Evolutionary conservation across 2,888 invertebrate species (phyloP).

Genomic region (Dromius quadrimaculatus): DNA sequence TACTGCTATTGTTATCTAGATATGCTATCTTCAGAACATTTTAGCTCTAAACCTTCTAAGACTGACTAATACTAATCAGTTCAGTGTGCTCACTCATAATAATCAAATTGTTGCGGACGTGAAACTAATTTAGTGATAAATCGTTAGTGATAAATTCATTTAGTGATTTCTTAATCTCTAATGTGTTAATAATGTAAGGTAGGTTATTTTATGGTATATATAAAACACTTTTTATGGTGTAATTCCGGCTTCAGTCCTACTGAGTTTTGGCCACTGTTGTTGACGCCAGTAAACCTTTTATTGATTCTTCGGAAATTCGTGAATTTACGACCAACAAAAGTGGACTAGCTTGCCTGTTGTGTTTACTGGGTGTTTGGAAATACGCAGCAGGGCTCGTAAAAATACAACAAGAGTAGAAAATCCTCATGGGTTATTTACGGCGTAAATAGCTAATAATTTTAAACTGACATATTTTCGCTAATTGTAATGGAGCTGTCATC

Average conservation of each 20-base stretch:
- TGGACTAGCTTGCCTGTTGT: slow-evolving; percentile 41
- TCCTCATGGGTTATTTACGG: slow-evolving; percentile 15
- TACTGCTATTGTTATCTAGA: too few species aligned
- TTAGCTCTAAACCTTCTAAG: too few species aligned
- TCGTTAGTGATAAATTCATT: slow-evolving; percentile 33
- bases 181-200: slow-evolving; percentile 32
- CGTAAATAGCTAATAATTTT: slow-evolving; percentile 14
- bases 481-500: slow-evolving; percentile 16
- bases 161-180: slow-evolving; percentile 35
- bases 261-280: slow-evolving; percentile 39
- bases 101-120: not conserved
- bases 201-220: slow-evolving; percentile 34
- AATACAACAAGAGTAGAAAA: slow-evolving; percentile 14
- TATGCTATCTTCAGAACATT: too few species aligned
- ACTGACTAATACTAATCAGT: too few species aligned
- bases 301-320: slow-evolving; percentile 48
- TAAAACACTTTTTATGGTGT: slow-evolving; percentile 43
- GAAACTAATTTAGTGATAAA: slow-evolving; percentile 19
- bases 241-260: slow-evolving; percentile 30
- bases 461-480: slow-evolving; percentile 25
- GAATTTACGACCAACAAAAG: slow-evolving; percentile 47
- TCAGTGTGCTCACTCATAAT: too few species aligned
- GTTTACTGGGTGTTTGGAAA: slow-evolving; percentile 31
- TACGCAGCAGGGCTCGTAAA: slow-evolving; percentile 17
- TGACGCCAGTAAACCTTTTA: slow-evolving; percentile 46